phyloP scores from a whole-genome alignment of 2,888 invertebrate genomes.

The Pachycephus smyrnensis region DNA sequence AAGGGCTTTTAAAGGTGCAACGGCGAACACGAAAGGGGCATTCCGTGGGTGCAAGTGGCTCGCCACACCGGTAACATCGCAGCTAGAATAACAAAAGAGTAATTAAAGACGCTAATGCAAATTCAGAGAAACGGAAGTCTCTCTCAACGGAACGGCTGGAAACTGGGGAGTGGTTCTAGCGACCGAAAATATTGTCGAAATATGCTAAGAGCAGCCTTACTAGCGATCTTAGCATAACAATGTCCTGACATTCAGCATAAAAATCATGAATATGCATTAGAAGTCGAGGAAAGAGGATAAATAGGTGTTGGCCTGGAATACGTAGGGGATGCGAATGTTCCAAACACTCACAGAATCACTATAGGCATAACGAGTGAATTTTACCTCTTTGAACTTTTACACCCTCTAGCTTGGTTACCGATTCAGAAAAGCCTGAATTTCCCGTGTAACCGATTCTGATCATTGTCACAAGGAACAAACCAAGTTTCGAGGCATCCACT shows the following conservation, averaged over 20 bases:
- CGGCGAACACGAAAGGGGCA: slow-evolving; percentile 24
- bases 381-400: not conserved
- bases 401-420: not conserved
- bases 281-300: slow-evolving; percentile 6
- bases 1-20: not conserved
- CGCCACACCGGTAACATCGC: not conserved
- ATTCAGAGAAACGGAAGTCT: slow-evolving; percentile 30
- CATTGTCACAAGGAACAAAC: not conserved
- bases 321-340: not conserved
- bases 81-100: slow-evolving; percentile 38
- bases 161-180: slow-evolving; percentile 25
- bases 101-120: slow-evolving; percentile 54
- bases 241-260: slow-evolving; percentile 55
- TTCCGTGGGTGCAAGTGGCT: slow-evolving; percentile 9
- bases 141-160: not conserved
- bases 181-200: slow-evolving; percentile 57
- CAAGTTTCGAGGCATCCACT: not conserved
- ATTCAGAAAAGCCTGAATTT: not conserved
- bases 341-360: not conserved
- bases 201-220: slow-evolving; percentile 56
- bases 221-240: slow-evolving; percentile 60
- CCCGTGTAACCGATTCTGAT: not conserved
- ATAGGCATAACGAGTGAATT: not conserved
- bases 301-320: not conserved
- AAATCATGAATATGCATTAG: slow-evolving; percentile 57